Percentiles rank a stretch among this genome's conserved stretches.
These are phyloP conservation scores for Lithophane leautieri DNA, from an alignment of 2,888 invertebrate genomes.

Conservation along the genomic window DNA sequence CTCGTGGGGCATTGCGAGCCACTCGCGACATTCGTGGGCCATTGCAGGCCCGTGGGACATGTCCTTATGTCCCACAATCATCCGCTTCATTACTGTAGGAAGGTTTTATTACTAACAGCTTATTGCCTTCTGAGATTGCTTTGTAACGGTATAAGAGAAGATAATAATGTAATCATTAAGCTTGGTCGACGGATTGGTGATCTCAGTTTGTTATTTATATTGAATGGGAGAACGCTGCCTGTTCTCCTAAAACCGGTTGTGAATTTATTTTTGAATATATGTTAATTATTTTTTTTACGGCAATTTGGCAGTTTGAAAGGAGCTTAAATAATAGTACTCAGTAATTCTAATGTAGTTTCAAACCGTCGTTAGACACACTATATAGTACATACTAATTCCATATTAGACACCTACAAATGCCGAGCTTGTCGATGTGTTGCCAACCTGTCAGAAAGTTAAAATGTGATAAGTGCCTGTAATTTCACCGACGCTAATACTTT, in stretches of 20 bases:
- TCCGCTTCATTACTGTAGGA: constrained; percentile 30
- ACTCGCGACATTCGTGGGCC: constrained; percentile 10
- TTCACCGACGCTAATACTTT: no score
- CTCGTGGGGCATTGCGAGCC: constrained; percentile 7
- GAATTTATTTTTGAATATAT: neutral
- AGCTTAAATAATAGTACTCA: no score
- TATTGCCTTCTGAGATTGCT: constrained; percentile 24
- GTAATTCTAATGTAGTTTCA: no score
- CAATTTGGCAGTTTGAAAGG: no score
- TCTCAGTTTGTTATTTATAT: neutral
- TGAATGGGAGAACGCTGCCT: neutral
- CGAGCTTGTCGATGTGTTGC: neutral
- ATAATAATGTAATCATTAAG: constrained; percentile 2
- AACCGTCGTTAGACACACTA: no score
- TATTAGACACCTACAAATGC: neutral
- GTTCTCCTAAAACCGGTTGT: neutral
- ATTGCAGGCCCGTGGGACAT: constrained; percentile 21
- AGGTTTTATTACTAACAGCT: constrained; percentile 42
- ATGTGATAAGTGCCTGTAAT: no score
- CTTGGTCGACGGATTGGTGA: neutral
- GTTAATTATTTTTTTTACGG: no score
- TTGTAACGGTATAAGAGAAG: constrained; percentile 7
- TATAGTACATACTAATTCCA: constrained; percentile 1
- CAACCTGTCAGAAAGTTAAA: neutral
- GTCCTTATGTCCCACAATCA: constrained; percentile 29